Base-by-base conservation (phyloP, 2,113 vertebrate species). In the Ceyx melanurus region DNA sequence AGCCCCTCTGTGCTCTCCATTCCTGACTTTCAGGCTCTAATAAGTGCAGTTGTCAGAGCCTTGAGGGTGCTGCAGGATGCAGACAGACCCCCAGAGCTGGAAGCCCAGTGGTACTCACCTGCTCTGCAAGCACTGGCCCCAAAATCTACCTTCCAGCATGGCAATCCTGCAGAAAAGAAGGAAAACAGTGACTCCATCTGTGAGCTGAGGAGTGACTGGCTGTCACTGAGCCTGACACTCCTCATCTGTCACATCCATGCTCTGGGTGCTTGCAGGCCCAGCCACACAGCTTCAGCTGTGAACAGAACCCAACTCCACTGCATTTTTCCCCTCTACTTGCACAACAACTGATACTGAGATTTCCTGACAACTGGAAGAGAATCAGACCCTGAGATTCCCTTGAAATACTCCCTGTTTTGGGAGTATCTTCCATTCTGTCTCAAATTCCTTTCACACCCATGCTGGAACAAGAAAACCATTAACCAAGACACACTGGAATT, bases 51-150 rank as follows among this genome's bases (percentile, higher is more conserved):
- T 43, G 42, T 73, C 54, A 54, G 58, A 54, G 56, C 40, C 10
- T 37, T 58, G 61, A 42, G 21, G 4, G 7, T 31, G 26, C 18
- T 65, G 26, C 37, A 50, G 33, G 31, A 31, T 79, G 29, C 61
- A 53, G 60, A 29, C 45, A 25, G 26, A 11, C 50, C 23, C 14
- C 33, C 45, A 68, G 28, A 56, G 60, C 60, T 60, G 22, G 25
- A 53, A 89, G 31, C 19, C 77, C 42, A 65, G 28, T 21, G 56
- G 35, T 43, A 40, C 40, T 53, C 22, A 65, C 33, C 20, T 40
- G 23, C 33, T 70, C 45, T 40, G 40, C 15, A 60, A 51, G 60
- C 1, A 0, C 28, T 1, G 2, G 22, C 51, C 50, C 40, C 1
- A 1, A 71, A 64, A 82, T 61, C 40, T 43, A 45, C 53, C 43